Evolutionary conservation across 2,113 vertebrate species (phyloP), one percentile per base, ranked within the genome.

Genomic region (Atherinomorus stipes): DNA sequence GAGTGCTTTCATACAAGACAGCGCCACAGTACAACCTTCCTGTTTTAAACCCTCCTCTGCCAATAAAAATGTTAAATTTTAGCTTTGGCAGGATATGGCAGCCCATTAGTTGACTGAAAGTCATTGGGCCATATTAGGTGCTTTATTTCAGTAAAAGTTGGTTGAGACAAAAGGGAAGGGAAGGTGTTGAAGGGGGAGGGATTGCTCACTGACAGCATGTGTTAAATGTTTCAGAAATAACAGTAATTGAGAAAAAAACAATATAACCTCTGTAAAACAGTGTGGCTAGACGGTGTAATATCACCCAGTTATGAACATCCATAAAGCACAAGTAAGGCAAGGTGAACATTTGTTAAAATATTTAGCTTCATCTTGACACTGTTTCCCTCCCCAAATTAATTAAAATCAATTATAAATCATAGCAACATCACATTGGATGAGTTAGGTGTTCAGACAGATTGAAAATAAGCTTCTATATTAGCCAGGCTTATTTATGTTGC

Each of bases 221-320:
- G 91, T 91, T 87, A 93, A 93, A 94, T 95, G 94, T 95, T 95
- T 95, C 78, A 51, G 92, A 96, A 97, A 96, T 93, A 95, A 83
- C 88, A 83, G 90, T 95, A 94, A 94, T 92, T 80, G 91, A 64
- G 25, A n/a, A 56, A 7, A 12, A 69, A 80, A 79, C 34, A 59
- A 26, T 40, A 18, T 7, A 40, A 44, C 18, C 23, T 60, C 34
- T 40, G 15, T 49, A 57, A 67, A 68, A 44, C 10, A 56, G 9
- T 19, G 15, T 45, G 44, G 44, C 44, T 1, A 45, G 44, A 18
- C 6, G 44, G 15, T 45, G 5, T 18, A 9, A 45, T 6, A 45
- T 45, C 15, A 4, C 18, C 11, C 44, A 45, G 16, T 7, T 19
- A 18, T 6, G 4, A 45, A 45, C 44, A 45, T 45, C 15, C 11